A percentile compares a stretch with the other conserved stretches of the same genome.
Conservation (phyloP, 2,888 invertebrate species). For the Oligia fasciuncula region DNA sequence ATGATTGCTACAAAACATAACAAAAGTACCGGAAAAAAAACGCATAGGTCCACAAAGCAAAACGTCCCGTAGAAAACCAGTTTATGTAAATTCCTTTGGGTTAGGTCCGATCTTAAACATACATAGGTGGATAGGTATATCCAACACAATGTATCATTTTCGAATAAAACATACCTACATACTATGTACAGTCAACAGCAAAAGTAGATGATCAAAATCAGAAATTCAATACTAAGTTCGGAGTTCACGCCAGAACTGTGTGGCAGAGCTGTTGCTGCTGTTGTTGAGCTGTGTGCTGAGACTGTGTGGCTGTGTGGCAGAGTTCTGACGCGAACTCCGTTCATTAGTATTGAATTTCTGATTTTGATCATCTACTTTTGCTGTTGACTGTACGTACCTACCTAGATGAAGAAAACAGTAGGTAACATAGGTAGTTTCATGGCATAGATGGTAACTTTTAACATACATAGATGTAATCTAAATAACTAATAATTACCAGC, state of each 20-base stretch:
- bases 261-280: no score
- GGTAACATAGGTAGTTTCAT: background rate
- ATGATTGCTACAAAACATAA: background rate
- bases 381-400: no score
- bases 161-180: background rate
- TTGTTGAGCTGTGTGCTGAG: no score
- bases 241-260: no score
- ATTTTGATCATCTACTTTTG: no score
- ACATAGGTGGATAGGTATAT: background rate
- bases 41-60: no score
- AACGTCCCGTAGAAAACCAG: background rate
- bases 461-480: background rate
- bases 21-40: background rate
- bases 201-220: no score
- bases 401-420: background rate
- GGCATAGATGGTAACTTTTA: background rate
- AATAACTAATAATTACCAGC: background rate
- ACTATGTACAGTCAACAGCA: background rate
- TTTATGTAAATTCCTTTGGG: background rate
- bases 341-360: no score
- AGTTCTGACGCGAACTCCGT: no score
- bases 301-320: no score
- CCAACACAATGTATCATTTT: background rate
- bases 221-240: no score
- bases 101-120: background rate